phyloP scores from a whole-genome alignment of 2,797 vertebrate species.

The Morelia viridis region DNA sequence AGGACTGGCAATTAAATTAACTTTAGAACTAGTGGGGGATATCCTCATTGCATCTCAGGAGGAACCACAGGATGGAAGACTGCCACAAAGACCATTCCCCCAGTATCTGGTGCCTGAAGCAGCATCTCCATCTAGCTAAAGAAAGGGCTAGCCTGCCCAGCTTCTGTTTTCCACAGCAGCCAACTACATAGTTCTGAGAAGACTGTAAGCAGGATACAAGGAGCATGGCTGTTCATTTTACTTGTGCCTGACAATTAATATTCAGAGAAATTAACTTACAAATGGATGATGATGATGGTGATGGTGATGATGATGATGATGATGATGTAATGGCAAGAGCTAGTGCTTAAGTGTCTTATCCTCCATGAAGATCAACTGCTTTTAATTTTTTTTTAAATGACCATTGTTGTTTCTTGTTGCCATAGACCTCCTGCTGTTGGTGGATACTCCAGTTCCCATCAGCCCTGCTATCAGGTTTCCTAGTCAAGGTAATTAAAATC shows the following conservation, averaged over 20 bases:
- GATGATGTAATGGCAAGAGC: not conserved
- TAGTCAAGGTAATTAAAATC: not conserved
- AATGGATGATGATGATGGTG: not conserved
- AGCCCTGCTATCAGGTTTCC: no score
- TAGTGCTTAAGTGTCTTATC: not conserved
- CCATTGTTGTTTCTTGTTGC: not conserved
- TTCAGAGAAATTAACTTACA: not conserved
- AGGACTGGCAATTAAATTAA: not conserved
- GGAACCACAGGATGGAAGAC: not conserved
- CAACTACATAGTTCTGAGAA: not conserved
- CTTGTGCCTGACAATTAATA: not conserved
- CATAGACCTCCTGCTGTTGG: not conserved
- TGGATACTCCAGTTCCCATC: not conserved
- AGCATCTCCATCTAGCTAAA: not conserved
- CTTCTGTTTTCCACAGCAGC: not conserved
- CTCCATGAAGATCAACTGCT: not conserved
- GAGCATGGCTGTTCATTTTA: not conserved
- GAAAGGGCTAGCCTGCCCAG: not conserved
- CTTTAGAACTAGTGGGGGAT: not conserved
- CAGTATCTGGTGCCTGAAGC: not conserved
- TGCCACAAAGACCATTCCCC: not conserved
- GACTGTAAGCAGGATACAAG: not conserved
- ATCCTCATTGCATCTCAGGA: not conserved
- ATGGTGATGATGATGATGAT: no score
- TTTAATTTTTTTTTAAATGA: not conserved